Conservation (phyloP, 2,113 vertebrate species). For the Urocitellus parryii region DNA sequence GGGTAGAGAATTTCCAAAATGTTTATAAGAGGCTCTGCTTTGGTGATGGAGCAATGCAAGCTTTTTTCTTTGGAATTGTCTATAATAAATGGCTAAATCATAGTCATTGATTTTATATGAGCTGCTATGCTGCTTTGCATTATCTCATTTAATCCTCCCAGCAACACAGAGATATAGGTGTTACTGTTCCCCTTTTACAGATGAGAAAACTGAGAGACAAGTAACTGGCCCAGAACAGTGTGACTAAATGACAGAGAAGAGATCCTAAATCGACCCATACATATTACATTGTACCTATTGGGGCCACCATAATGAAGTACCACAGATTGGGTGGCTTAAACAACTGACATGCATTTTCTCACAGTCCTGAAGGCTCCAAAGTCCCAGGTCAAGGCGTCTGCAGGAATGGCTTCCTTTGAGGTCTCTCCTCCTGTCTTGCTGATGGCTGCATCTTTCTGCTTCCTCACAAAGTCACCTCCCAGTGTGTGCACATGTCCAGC, state of each 20-base stretch:
- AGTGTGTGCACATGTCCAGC: too few relatives aligned
- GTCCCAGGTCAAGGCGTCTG: not conserved
- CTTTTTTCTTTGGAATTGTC: not conserved
- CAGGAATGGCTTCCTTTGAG: not conserved
- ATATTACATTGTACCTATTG: not conserved
- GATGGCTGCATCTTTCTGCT: not conserved
- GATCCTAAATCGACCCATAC: not conserved
- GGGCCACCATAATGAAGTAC: not conserved
- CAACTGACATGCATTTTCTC: not conserved
- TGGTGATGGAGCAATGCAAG: not conserved
- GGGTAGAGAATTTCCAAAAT: not conserved
- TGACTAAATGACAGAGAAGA: not conserved
- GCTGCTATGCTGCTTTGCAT: not conserved
- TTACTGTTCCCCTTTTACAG: not conserved
- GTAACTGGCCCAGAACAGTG: not conserved
- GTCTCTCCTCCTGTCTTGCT: not conserved
- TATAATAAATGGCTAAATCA: not conserved
- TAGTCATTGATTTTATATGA: not conserved
- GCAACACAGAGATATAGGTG: not conserved
- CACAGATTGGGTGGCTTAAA: not conserved
- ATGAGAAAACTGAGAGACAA: not conserved
- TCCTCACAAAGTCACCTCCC: not conserved
- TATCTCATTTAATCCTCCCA: not conserved
- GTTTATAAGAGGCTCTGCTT: not conserved
- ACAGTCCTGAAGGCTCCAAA: not conserved